Evolutionary conservation across 2,888 invertebrate species (phyloP), one percentile per base, ranked within the genome.

Genomic region (Chrysodeixis includens): DNA sequence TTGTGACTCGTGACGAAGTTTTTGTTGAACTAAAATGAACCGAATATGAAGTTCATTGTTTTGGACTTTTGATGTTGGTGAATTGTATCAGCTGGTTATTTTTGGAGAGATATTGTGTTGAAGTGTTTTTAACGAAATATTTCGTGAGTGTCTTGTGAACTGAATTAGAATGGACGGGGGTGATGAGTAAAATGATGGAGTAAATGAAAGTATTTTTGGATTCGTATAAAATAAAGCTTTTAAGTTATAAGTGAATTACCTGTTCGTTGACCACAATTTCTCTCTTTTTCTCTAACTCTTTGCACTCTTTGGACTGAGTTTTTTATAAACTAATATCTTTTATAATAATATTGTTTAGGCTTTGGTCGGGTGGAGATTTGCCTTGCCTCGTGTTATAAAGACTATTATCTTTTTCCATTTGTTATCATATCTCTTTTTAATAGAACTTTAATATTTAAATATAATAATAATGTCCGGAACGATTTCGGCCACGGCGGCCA

Each of bases 1-100:
- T 71, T 74, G 68, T 77, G 66, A 68, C 65, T 66, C 62, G 53
- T 71, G 73, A 63, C 70, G 59, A 66, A 57, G 73, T 61, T 60
- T 76, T 75, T 74, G 70, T 67, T 53, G 30, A 62, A 65, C 56
- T 66, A 69, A 71, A 76, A 68, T 52, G 22, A 56, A 68, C 14
- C 46, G 60, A 12, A 44, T 67, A 60, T 26, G 26, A 56, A 62
- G 58, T 74, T 74, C 59, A 68, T 69, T 68, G 66, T 76, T 78
- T 69, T 72, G 52, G 66, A 62, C 55, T 30, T 26, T 26, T 46
- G 40, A 51, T 16, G 56, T 26, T 26, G 6, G 26, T 12, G 55
- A 57, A 30, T 54, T 64, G 51, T 51, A 57, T 35, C 60, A 18
- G n/a, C 7, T 12, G 46, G 49, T 35, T 74, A 72, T 69, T 72